Evolutionary conservation across 2,888 invertebrate genomes (phyloP), one percentile per base, ranked within the genome.

Genomic region (Furcula furcula): DNA sequence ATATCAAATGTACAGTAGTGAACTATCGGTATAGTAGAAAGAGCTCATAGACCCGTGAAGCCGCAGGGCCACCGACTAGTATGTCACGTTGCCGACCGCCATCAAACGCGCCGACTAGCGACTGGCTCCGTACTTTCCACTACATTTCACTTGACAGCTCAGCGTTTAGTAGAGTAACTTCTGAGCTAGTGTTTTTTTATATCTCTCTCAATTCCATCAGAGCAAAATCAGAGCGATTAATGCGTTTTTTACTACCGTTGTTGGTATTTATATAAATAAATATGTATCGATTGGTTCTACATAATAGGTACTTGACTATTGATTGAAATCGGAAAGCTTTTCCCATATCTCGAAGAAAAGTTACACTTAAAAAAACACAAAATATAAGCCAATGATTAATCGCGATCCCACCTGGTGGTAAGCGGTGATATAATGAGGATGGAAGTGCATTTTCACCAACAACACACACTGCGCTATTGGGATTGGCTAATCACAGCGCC

Each of bases 51-150:
- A 76, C 73, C 74, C 74, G 76, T 75, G 67, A 71, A 73, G 55
- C 60, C 73, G 59, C 74, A 66, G 58, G 53, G 64, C 58, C 55
- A 54, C 58, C 56, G 61, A 61, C 67, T 69, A 70, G 73, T 82
- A 81, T 80, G 81, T 77, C 83, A 83, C 80, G 82, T 62, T 73
- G 73, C 74, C 76, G 70, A 73, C 71, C 73, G 65, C 67, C 71
- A 76, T 82, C 76, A 82, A 82, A 82, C 60, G 56, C 30, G 61
- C 77, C 80, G 80, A 36, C 70, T 67, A 65, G 60, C 71, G 57
- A 71, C 74, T 69, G 69, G 69, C 66, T 50, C 66, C 18, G 68
- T 69, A 73, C 62, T 76, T 79, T 78, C 76, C 79, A 75, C 72
- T 73, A 80, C 76, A 68, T 65, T 60, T 77, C 69, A 67, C 55